Evolutionary conservation across 2,113 vertebrate genomes (phyloP).

Genomic region (Eulemur macaco): DNA sequence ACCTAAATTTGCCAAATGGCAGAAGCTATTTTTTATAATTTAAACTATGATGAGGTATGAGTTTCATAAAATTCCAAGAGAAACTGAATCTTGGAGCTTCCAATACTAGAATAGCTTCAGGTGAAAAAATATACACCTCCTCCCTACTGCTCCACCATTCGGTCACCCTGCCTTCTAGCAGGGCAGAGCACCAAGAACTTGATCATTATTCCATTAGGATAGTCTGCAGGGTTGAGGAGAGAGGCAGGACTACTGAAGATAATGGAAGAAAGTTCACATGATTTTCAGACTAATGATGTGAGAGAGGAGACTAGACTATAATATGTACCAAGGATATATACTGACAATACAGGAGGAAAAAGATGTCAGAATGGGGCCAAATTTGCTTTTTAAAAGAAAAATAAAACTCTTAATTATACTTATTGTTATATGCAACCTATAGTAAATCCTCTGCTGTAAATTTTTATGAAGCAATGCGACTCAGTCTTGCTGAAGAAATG

Average conservation of each 20-base stretch:
- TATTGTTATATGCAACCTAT: background rate
- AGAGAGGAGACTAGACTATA: background rate
- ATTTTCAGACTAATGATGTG: background rate
- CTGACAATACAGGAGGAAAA: background rate
- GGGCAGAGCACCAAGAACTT: background rate
- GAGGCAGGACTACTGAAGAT: background rate
- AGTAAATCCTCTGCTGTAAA: background rate
- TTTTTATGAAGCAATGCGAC: background rate
- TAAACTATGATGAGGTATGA: background rate
- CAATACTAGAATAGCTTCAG: background rate
- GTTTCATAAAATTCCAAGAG: slow-evolving; percentile 1
- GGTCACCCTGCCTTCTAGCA: background rate
- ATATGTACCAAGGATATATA: background rate
- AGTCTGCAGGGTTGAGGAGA: background rate
- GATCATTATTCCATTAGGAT: background rate
- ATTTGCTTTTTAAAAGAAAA: slow-evolving; percentile 16
- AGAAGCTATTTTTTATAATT: background rate
- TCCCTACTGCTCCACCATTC: background rate
- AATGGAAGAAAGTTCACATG: background rate
- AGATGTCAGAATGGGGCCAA: background rate
- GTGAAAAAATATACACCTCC: background rate
- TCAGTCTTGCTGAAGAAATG: background rate
- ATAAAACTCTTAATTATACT: background rate
- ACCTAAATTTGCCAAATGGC: background rate
- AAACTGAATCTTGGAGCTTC: background rate